Conservation (phyloP, 53 echinoderm and acorn worm genomes). For the Luidia sarsii region DNA sequence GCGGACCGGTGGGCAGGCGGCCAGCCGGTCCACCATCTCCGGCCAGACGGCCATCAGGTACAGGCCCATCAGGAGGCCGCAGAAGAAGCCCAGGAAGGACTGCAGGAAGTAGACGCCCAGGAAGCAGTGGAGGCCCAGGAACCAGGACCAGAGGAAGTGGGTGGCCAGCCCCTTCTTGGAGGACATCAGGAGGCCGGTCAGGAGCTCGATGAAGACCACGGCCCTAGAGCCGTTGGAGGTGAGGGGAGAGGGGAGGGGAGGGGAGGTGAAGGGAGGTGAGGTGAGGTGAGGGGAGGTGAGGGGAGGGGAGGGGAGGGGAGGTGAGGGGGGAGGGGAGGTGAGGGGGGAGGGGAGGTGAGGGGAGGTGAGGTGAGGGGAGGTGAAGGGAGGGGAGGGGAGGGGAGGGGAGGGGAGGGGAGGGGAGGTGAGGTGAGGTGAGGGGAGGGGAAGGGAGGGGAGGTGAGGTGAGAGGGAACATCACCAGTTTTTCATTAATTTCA, state of each 20-base stretch:
- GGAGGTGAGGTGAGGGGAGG: no score
- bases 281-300: neutral
- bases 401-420: no score
- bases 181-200: constrained; percentile 84
- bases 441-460: no score
- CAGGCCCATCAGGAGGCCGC: constrained; percentile 75
- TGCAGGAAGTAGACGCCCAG: constrained; percentile 75
- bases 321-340: no score
- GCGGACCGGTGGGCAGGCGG: constrained; percentile 82
- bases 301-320: no score
- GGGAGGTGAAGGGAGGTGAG: neutral
- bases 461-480: no score
- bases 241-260: no score
- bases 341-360: no score
- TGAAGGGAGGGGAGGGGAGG: no score
- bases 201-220: constrained; percentile 85
- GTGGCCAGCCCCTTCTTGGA: constrained; percentile 74
- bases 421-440: no score
- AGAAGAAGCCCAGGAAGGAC: constrained; percentile 65
- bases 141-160: constrained; percentile 96
- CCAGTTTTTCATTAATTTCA: no score
- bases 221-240: constrained; percentile 67
- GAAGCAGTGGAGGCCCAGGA: constrained; percentile 79
- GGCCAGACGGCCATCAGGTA: constrained; percentile 88
- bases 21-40: constrained; percentile 85